Evolutionary conservation across 2,888 invertebrate species (phyloP).

Genomic region (Chrysomela aeneicollis): DNA sequence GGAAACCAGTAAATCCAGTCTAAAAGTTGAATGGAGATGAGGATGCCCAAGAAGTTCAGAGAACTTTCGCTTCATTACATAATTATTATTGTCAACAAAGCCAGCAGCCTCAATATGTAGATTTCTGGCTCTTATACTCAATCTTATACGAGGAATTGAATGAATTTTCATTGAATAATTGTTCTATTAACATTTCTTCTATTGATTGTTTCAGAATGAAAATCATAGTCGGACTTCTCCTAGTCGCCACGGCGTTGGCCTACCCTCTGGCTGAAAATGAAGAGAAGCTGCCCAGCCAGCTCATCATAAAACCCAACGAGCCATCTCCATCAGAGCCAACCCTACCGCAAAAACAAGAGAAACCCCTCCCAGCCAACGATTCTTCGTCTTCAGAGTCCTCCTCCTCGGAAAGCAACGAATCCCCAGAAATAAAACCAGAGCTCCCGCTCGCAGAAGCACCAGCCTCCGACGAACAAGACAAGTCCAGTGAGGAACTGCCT

Average conservation of each 20-base stretch:
- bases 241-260: slow-evolving; percentile 64
- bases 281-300: slow-evolving; percentile 40
- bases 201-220: slow-evolving; percentile 66
- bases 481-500: slow-evolving; percentile 22
- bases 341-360: slow-evolving; percentile 45
- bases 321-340: slow-evolving; percentile 25
- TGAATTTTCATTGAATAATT: too few species aligned
- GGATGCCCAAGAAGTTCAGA: background rate
- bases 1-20: background rate
- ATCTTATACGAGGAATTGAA: too few species aligned
- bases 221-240: slow-evolving; percentile 68
- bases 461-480: slow-evolving; percentile 18
- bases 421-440: slow-evolving; percentile 24
- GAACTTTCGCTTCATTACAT: background rate
- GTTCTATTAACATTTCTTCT: background rate
- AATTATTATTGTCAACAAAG: background rate
- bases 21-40: background rate
- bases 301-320: slow-evolving; percentile 53
- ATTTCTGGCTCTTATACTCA: too few species aligned
- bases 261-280: slow-evolving; percentile 69
- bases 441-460: slow-evolving; percentile 22
- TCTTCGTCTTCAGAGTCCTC: slow-evolving; percentile 28
- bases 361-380: slow-evolving; percentile 23
- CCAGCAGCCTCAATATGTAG: too few species aligned
- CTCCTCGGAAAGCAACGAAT: slow-evolving; percentile 33